These are phyloP conservation scores for Phenganax subtilis DNA, from an alignment of 92 coral and sea anemone species.

Conservation along the genomic window DNA sequence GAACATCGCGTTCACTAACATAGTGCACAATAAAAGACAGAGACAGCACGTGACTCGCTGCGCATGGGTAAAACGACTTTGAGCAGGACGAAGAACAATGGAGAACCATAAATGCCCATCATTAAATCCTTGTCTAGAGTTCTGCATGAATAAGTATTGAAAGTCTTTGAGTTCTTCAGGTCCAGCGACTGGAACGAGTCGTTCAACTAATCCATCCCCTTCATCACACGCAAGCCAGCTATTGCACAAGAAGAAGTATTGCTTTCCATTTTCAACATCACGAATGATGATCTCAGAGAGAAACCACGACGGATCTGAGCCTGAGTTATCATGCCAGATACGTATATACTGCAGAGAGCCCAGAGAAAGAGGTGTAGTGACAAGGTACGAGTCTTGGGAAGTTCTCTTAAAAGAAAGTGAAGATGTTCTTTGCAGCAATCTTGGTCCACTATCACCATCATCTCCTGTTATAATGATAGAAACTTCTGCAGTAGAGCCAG, in stretches of 20 bases:
- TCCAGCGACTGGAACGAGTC: constrained; percentile 83
- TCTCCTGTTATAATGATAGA: constrained; percentile 78
- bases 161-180: constrained; percentile 88
- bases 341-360: constrained; percentile 79
- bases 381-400: constrained; percentile 76
- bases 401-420: constrained; percentile 61
- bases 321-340: constrained; percentile 93
- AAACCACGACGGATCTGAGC: constrained; percentile 75
- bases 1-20: constrained; percentile 90
- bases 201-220: constrained; percentile 95
- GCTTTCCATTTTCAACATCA: constrained; percentile 74
- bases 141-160: constrained; percentile 72
- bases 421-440: constrained; percentile 59
- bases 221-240: constrained; percentile 98
- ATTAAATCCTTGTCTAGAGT: constrained; percentile 78
- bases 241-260: constrained; percentile 78
- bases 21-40: constrained; percentile 74
- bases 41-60: constrained; percentile 91
- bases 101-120: constrained; percentile 98
- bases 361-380: constrained; percentile 69
- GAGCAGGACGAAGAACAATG: constrained; percentile 89
- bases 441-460: constrained; percentile 65
- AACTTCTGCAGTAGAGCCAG: constrained; percentile 74
- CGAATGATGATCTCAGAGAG: constrained; percentile 66
- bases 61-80: constrained; percentile 86